Evolutionary conservation across 2,888 invertebrate genomes (phyloP).

Genomic region (Nematopogon swammerdamellus): DNA sequence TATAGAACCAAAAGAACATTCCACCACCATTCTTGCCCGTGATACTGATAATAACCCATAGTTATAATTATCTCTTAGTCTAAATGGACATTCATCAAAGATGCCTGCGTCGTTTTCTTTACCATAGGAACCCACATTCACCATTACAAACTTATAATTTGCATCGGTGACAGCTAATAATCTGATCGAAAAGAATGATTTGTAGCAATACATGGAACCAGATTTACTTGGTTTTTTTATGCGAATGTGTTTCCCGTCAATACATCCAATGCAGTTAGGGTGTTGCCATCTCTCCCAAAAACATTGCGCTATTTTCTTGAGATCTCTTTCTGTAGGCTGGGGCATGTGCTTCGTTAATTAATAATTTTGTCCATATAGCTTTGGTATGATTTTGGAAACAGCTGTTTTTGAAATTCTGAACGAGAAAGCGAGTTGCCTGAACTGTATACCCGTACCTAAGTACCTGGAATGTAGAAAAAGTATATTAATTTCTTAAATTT

Average conservation of each 20-base stretch:
- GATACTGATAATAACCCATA: slow-evolving; percentile 5
- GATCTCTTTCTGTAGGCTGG: slow-evolving; percentile 6
- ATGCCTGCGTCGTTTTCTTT: slow-evolving; percentile 10
- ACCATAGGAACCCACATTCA: slow-evolving; percentile 10
- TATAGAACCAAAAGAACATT: slow-evolving; percentile 8
- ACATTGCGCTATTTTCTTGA: slow-evolving; percentile 5
- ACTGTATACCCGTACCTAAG: slow-evolving; percentile 14
- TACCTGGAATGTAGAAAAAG: slow-evolving; percentile 5
- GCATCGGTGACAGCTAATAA: slow-evolving; percentile 9
- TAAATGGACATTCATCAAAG: slow-evolving; percentile 7
- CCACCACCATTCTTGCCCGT: slow-evolving; percentile 6
- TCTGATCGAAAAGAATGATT: slow-evolving; percentile 7
- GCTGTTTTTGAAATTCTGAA: slow-evolving; percentile 14
- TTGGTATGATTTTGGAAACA: slow-evolving; percentile 12
- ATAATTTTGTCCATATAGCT: slow-evolving; percentile 12
- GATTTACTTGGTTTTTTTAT: slow-evolving; percentile 6
- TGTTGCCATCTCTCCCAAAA: slow-evolving; percentile 10
- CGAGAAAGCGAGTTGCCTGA: slow-evolving; percentile 12
- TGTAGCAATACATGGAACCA: slow-evolving; percentile 7
- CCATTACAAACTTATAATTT: slow-evolving; percentile 10
- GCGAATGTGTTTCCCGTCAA: slow-evolving; percentile 6
- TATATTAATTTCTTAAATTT: background rate
- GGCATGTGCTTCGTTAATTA: slow-evolving; percentile 10
- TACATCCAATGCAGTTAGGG: slow-evolving; percentile 10
- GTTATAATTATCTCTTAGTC: slow-evolving; percentile 5